Evolutionary conservation across 2,113 vertebrate genomes (phyloP), one percentile per base, ranked within the genome.

Genomic region (Echinops telfairi): DNA sequence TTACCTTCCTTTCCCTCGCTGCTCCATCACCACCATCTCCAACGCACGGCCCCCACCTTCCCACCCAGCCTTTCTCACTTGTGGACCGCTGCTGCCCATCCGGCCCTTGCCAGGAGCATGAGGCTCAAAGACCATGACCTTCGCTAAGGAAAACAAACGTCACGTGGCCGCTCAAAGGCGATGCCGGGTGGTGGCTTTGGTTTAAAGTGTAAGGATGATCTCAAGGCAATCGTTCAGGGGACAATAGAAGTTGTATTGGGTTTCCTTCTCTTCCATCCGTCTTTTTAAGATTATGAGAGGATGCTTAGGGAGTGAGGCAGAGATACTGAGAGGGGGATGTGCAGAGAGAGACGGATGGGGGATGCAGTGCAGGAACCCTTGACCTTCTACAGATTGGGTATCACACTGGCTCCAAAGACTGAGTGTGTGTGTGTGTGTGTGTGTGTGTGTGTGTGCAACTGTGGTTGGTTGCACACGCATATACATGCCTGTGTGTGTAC

Each of bases 331-430:
- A 53, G 57, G 27, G 38, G 5, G 1, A 11, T 10, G 1, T 2
- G 0, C 19, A 0, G 66, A 11, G 29, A 19, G 0, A 27, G 7
- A 7, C 2, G 0, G 64, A 22, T 6, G 3, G 47, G 0, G 8
- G 23, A 29, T 1, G 0, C 10, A 1, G 0, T 1, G 60, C 3
- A 80, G 60, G 38, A 20, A 4, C n/a, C 0, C 14, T 20, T 10
- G 11, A 25, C 83, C n/a, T 86, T 7, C 47, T 9, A 31, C 1
- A 1, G 47, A 89, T 31, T 8, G 23, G 19, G 19, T 64, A 5
- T n/a, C 58, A 57, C 3, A 11, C 8, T 0, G 23, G 43, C 57
- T 53, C 15, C n/a, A 0, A 0, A 2, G 62, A 23, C 62, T 22
- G 25, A 15, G 36, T 2, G 17, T 79, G 40, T 57, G 53, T 62